Conservation (phyloP, 2,888 invertebrate genomes). For the Lasioglossum marginatum region DNA sequence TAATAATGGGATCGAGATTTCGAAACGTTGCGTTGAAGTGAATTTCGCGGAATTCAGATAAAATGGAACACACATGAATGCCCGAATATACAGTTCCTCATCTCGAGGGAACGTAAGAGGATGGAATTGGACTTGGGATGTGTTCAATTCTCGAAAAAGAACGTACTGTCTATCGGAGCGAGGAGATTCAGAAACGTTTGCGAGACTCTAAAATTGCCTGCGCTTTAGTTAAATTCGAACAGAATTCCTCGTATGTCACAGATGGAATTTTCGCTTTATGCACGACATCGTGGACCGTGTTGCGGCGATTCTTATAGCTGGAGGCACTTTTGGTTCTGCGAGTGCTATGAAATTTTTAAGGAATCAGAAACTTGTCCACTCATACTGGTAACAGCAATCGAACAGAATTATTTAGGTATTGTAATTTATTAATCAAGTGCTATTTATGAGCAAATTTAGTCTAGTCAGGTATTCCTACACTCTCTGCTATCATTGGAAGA, state of each 20-base stretch:
- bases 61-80: conserved; percentile 39
- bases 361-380: neutral
- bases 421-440: neutral
- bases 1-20: neutral
- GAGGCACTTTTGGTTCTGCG: neutral
- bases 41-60: conserved; percentile 43
- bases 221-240: conserved; percentile 46
- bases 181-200: conserved; percentile 27
- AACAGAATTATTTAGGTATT: neutral
- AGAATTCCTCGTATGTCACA: neutral
- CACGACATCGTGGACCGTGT: neutral
- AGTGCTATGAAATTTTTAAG: neutral
- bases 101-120: conserved; percentile 58
- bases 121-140: conserved; percentile 61
- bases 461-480: neutral
- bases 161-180: conserved; percentile 7
- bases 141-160: conserved; percentile 46
- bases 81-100: conserved; percentile 39
- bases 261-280: neutral
- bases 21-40: conserved; percentile 35
- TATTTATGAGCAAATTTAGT: neutral
- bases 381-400: neutral
- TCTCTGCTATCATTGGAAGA: neutral
- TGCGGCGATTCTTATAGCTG: neutral
- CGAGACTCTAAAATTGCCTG: conserved; percentile 27